phyloP scores from a whole-genome alignment of 2,797 vertebrate species.

The Periophthalmus magnuspinnatus region DNA sequence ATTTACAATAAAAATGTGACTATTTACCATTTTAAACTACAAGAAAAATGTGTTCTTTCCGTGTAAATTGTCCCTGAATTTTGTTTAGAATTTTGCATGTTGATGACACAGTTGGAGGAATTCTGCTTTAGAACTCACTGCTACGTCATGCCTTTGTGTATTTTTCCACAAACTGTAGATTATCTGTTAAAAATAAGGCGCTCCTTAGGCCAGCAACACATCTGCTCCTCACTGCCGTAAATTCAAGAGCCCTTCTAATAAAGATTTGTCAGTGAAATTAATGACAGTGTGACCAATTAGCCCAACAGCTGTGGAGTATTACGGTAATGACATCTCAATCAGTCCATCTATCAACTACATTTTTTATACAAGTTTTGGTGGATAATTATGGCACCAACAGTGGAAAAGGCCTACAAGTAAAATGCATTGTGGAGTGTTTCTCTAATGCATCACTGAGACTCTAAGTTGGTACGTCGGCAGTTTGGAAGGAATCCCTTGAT shows the following conservation, averaged over 20 bases:
- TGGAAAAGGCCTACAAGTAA: not conserved
- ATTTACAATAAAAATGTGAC: too few species aligned
- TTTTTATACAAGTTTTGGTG: not conserved
- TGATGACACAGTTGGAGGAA: too few species aligned
- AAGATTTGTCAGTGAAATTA: slow-evolving; percentile 18
- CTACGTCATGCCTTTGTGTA: too few species aligned
- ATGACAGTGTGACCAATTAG: slow-evolving; percentile 31
- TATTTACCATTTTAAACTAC: too few species aligned
- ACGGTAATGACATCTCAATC: slow-evolving; percentile 49
- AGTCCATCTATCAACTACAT: slow-evolving; percentile 31
- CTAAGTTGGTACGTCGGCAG: too few species aligned
- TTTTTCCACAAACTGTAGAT: too few species aligned
- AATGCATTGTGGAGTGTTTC: not conserved
- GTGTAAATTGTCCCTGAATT: too few species aligned
- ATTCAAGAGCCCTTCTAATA: slow-evolving; percentile 18
- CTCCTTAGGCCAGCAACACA: slow-evolving; percentile 4
- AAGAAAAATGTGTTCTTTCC: too few species aligned
- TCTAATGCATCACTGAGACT: not conserved
- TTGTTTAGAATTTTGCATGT: too few species aligned
- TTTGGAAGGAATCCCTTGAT: too few species aligned
- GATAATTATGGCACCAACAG: not conserved
- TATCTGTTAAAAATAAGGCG: not conserved
- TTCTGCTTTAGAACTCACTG: too few species aligned
- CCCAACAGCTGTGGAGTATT: slow-evolving; percentile 31
- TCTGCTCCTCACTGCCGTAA: slow-evolving; percentile 16